Base-by-base conservation (phyloP, 2,113 vertebrate genomes). In the Octodon degus region DNA sequence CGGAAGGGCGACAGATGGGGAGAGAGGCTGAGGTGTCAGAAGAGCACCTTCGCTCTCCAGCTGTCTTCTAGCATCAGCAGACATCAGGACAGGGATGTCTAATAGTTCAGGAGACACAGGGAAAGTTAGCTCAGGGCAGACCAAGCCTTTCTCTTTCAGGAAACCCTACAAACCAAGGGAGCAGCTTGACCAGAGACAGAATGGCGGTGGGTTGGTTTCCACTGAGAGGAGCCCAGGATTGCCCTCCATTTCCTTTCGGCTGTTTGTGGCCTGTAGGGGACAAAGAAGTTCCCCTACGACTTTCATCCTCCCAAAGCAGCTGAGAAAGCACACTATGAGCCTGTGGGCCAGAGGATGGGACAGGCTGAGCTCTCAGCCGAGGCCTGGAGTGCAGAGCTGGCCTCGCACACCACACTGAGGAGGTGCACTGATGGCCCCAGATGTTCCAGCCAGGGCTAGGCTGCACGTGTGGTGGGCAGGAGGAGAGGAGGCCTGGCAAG, bases 361-460 rank as follows among this genome's bases (percentile, higher is more conserved):
- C 50, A 16, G 68, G 19, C 76, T 37, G 4, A 13, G 24, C 53
- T 47, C 22, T 13, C 50, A 9, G 74, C 79, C 13, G 5, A 67
- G 30, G 22, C 25, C 32, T 94, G 32, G 67, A 50, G 65, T 40
- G 30, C 27, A 19, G 34, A 53, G 17, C 43, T 53, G 62, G 72
- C 10, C 24, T 70, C 34, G 25, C 11, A 2, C 25, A 1, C 17
- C 11, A 2, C 25, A 1, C 17, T 4, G 14, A 53, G 43, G 37
- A 62, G 72, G 55, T 10, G 58, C 27, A 53, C 0, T 5, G 37
- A 65, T 62, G 37, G 60, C 60, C 62, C 47, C 16, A 13, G 3
- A 25, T 19, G 22, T n/a, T 62, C 43, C 68, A 76, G 43, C 79
- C 13, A 65, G 22, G 34, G 3, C 86, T 65, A 53, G 50, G 25